A percentile compares a stretch with the other conserved stretches of the same genome.
Conservation (phyloP, 2,888 invertebrate species). For the Parnassius orleans region DNA sequence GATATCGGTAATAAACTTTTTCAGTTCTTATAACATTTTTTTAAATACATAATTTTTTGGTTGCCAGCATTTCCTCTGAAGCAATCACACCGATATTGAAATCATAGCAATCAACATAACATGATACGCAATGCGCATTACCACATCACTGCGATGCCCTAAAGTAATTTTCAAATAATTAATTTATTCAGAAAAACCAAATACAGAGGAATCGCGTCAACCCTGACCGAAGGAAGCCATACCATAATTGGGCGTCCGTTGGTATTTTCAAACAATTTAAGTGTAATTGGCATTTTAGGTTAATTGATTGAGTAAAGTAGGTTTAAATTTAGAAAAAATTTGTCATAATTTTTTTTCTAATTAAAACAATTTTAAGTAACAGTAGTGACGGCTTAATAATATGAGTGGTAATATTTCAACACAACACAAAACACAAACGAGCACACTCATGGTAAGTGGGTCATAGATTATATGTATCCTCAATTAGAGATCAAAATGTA, state of each 20-base stretch:
- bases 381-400: no score
- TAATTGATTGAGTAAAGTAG: not conserved
- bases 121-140: no score
- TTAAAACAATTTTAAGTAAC: no score
- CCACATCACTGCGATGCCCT: not conserved
- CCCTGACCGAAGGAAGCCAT: not conserved
- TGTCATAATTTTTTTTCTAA: no score
- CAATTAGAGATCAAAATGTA: no score
- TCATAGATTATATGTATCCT: no score
- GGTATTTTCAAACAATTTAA: not conserved
- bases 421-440: not conserved
- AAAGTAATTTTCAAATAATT: conserved; percentile 4
- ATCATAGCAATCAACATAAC: no score
- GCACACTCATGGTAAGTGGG: not conserved
- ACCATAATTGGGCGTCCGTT: not conserved
- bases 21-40: no score
- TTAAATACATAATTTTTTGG: no score
- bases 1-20: no score
- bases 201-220: conserved; percentile 2
- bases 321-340: not conserved
- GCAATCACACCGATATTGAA: no score
- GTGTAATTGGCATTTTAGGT: not conserved
- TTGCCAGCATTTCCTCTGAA: no score
- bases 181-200: conserved; percentile 6
- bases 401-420: not conserved